Evolutionary conservation across 2,113 vertebrate genomes (phyloP).

Genomic region (Archilochus colubris): DNA sequence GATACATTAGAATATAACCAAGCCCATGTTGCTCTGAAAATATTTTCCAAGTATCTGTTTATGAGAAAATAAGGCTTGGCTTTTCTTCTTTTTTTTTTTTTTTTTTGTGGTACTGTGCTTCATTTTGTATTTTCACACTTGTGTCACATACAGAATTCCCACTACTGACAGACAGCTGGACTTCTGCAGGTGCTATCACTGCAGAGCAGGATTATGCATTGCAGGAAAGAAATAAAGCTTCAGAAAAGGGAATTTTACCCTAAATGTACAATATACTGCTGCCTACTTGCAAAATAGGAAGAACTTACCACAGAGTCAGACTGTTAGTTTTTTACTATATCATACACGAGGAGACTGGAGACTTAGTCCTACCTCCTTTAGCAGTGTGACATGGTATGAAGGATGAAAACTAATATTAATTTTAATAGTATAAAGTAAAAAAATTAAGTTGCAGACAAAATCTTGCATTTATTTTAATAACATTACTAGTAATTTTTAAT

Average conservation of each 20-base stretch:
- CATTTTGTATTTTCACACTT: not conserved
- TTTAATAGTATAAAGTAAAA: not conserved
- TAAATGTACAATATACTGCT: not conserved
- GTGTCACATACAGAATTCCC: not conserved
- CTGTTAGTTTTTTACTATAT: not conserved
- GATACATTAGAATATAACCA: not conserved
- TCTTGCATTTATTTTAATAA: not conserved
- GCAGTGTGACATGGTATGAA: not conserved
- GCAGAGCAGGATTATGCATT: conserved; percentile 58
- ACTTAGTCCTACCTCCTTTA: not conserved
- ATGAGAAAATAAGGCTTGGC: not conserved
- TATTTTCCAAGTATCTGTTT: not conserved
- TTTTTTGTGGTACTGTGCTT: not conserved
- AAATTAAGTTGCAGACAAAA: not conserved
- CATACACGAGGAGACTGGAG: not conserved
- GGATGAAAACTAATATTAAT: not conserved
- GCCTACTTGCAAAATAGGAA: not conserved
- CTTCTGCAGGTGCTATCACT: conserved; percentile 54
- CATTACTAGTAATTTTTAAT: not conserved
- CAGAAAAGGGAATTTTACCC: not conserved
- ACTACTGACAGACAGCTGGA: conserved; percentile 9
- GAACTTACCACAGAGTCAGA: not conserved
- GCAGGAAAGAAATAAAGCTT: conserved; percentile 23
- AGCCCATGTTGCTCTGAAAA: not conserved
- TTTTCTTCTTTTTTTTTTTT: not conserved